These are phyloP conservation scores for Spodoptera litura DNA, from an alignment of 1,140 invertebrate species.

Conservation along the genomic window DNA sequence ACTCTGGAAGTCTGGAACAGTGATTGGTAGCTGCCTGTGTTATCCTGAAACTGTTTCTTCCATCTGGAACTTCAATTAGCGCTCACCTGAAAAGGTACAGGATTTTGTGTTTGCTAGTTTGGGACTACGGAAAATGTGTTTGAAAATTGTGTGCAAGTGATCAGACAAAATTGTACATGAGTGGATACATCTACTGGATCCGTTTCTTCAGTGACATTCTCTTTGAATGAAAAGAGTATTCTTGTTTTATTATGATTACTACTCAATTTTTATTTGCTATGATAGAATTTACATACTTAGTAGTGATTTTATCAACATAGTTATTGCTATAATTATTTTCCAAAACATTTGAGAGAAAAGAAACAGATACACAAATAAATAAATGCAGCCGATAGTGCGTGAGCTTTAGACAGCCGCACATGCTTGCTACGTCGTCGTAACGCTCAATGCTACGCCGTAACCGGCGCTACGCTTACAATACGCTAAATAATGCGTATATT, in stretches of 20 bases:
- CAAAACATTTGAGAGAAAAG: no score
- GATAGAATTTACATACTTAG: no score
- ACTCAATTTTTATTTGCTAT: no score
- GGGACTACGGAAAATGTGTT: constrained; percentile 10
- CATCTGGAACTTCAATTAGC: constrained; percentile 61
- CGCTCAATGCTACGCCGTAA: constrained; percentile 33
- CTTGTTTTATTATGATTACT: no score
- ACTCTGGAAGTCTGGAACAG: constrained; percentile 79
- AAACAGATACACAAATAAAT: neutral
- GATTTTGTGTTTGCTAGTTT: constrained; percentile 60
- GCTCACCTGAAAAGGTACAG: constrained; percentile 79
- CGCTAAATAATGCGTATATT: constrained; percentile 37
- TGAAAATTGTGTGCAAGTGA: constrained; percentile 35
- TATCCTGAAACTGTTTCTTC: constrained; percentile 81
- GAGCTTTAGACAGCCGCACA: constrained; percentile 1
- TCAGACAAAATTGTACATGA: neutral
- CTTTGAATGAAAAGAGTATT: no score
- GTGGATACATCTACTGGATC: neutral
- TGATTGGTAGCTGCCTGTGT: constrained; percentile 78
- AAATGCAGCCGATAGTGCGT: neutral
- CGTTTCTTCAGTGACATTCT: neutral
- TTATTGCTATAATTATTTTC: no score
- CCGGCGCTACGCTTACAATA: neutral
- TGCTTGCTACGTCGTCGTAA: constrained; percentile 39
- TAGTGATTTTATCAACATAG: no score